Evolutionary conservation across 1,140 invertebrate genomes (phyloP), one percentile per base, ranked within the genome.

Genomic region (Leptinotarsa undecemlineata): DNA sequence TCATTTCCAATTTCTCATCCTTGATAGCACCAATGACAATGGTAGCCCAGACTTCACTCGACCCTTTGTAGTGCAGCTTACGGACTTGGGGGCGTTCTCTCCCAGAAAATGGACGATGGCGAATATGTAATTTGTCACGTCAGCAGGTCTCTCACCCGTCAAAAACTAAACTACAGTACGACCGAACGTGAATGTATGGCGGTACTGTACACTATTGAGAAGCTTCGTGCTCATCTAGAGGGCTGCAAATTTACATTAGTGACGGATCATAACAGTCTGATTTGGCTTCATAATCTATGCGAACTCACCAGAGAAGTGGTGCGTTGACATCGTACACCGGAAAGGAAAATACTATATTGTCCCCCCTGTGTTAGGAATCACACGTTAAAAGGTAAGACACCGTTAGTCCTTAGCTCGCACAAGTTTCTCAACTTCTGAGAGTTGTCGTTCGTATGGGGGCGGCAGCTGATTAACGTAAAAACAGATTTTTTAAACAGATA

Each of bases 131-230:
- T 83, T n/a, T 74, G 74, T 26, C 82, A 76, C 51, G 71, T 71
- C 26, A 86, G 86, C 75, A 57, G 85, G n/a, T 73, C 76, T 1
- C 73, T 88, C 8, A 77, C 60, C 11, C 68, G 68, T 14, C 57
- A 77, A 15, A 86, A 89, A 80, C 74, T 57, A 68, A 86, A 87
- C 21, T 89, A 87, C 74, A 78, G 74, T 3, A 80, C 80, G 4
- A 86, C 85, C 1, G 87, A 90, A 78, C 76, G 80, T 64, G 87
- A 89, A 83, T 84, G 83, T 69, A 14, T 66, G 21, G 63, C 63
- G 5, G 63, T 3, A 19, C 15, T 19, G 5, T 66, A 19, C 21
- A 33, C 63, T 15, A 21, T 71, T 6, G 70, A 71, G 23, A 63
- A 69, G 48, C 42, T 71, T 15, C 17, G 60, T 26, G 48, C 62